Evolutionary conservation across 2,888 invertebrate species (phyloP), one percentile per base, ranked within the genome.

Genomic region (Rotaria sp.): DNA sequence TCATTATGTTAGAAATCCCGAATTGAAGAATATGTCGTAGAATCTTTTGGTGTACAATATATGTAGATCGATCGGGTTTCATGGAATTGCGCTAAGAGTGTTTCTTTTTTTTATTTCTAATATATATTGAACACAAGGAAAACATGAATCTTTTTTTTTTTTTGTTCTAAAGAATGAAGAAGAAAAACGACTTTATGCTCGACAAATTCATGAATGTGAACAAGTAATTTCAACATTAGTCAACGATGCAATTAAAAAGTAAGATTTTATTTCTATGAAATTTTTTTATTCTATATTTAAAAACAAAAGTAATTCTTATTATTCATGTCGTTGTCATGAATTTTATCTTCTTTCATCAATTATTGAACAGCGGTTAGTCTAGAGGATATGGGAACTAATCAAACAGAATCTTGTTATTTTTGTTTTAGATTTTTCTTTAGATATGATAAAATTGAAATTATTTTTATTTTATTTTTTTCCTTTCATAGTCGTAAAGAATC

Each of bases 151-250:
- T 50, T 50, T 8, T 24, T 4, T 52, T 52, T 52, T 52, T 52
- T 8, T 52, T 3, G 24, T 24, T 38, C 26, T 7, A n/a, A 45
- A 80, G 80, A 80, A 80, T 80, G 80, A 80, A 45, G 80, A 80
- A 80, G 80, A 80, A 45, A 80, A 80, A 80, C 45, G 26, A 45
- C 45, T 80, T 5, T 80, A 45, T 45, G 80, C 80, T 80, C 41
- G 80, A 45, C 41, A 80, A 80, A 80, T 80, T 26, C 45, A 80
- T 80, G 80, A 45, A 80, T 80, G 80, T 45, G 45, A 80, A 41
- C 80, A 80, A 45, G 45, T 80, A 4, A 80, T 80, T 24, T 80
- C 80, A 8, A 80, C 45, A n/a, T 80, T 80, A 45, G 80, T 45
- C 2, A 80, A 80, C 11, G 80, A 80, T 45, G 45, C 80, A 13